Conservation (phyloP, 1,140 invertebrate genomes). For the Vanessa tameamea region DNA sequence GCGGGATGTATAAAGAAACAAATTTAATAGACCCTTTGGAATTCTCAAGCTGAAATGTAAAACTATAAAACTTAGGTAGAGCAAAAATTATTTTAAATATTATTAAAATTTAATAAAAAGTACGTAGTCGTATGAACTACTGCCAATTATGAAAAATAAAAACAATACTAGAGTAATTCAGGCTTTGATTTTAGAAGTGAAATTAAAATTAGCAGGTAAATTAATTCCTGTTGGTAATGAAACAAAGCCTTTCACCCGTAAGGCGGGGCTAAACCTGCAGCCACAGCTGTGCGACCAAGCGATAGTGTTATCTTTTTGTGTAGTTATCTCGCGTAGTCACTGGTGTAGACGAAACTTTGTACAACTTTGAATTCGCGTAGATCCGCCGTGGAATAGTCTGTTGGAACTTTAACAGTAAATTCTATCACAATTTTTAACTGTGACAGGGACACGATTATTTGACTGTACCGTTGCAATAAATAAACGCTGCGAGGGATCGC, state of each 20-base stretch:
- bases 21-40: not conserved
- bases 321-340: no score
- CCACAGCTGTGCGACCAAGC: no score
- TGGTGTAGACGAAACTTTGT: not conserved
- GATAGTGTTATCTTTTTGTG: no score
- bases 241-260: no score
- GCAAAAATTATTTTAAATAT: not conserved
- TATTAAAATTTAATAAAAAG: not conserved
- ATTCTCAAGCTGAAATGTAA: conserved; percentile 4
- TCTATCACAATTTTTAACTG: not conserved
- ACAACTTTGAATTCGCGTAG: not conserved
- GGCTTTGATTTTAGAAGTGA: no score
- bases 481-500: not conserved
- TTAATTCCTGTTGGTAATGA: no score
- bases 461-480: not conserved
- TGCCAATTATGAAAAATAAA: no score
- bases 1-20: not conserved
- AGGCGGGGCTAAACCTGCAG: no score
- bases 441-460: not conserved
- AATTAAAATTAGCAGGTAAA: no score
- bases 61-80: not conserved
- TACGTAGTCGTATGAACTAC: no score
- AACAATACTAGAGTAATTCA: no score
- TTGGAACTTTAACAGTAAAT: not conserved
- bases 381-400: not conserved